Percentiles rank a stretch among this genome's conserved stretches.
Evolutionary conservation across 2,888 invertebrate species (phyloP).

Genomic region (Platynereis dumerilii): DNA sequence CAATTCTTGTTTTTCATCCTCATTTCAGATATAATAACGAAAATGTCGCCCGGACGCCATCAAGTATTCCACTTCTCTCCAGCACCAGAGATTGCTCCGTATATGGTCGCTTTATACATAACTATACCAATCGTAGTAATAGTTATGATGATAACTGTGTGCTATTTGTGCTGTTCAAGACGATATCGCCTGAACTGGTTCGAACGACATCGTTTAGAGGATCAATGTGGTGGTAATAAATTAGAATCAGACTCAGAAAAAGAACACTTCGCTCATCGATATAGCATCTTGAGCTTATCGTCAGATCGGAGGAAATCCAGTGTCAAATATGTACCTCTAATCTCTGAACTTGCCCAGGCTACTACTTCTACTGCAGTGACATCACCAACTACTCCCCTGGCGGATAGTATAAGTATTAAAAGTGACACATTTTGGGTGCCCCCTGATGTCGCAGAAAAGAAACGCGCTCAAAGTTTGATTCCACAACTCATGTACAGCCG

Average conservation of each 20-base stretch:
- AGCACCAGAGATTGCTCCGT: background rate
- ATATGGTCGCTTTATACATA: slow-evolving; percentile 10
- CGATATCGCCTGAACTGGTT: slow-evolving; percentile 70
- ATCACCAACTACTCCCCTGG: too few relatives aligned
- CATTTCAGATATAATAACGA: too few relatives aligned
- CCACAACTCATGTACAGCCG: slow-evolving; percentile 38
- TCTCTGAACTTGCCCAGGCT: too few relatives aligned
- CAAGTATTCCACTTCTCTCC: too few relatives aligned
- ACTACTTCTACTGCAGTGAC: too few relatives aligned
- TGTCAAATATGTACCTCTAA: too few relatives aligned
- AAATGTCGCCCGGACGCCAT: too few relatives aligned
- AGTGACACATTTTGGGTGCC: slow-evolving; percentile 61
- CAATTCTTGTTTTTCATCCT: too few relatives aligned
- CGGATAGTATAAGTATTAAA: background rate
- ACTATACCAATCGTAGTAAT: slow-evolving; percentile 35
- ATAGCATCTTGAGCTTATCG: too few relatives aligned
- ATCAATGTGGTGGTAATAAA: slow-evolving; percentile 31
- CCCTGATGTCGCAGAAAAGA: slow-evolving; percentile 51
- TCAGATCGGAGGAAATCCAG: too few relatives aligned
- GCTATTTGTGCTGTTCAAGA: slow-evolving; percentile 68
- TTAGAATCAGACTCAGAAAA: background rate
- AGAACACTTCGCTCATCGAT: too few relatives aligned
- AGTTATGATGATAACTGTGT: slow-evolving; percentile 44
- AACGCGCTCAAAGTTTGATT: slow-evolving; percentile 54
- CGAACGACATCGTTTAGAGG: slow-evolving; percentile 68